These are phyloP conservation scores for Chironomus tentans DNA, from an alignment of 2,888 invertebrate species.

Conservation along the genomic window DNA sequence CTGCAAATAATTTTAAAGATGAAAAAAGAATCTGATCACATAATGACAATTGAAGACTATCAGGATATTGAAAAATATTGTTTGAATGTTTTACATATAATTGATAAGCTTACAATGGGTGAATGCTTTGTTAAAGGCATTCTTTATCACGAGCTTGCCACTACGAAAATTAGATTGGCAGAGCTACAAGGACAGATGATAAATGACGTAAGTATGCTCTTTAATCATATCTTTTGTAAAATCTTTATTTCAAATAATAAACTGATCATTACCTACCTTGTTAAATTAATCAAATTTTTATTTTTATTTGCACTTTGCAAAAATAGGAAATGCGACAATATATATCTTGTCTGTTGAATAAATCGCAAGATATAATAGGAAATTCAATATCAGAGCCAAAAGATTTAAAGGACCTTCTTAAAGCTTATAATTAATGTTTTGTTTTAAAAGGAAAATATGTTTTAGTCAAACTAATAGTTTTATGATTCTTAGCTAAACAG, in stretches of 20 bases:
- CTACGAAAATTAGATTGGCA: neutral
- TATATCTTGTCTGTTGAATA: neutral
- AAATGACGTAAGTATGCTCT: slow-evolving; percentile 15
- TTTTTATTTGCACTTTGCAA: too few relatives aligned
- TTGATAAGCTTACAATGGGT: slow-evolving; percentile 39
- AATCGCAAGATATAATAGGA: neutral
- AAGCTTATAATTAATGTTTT: too few relatives aligned
- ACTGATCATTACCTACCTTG: too few relatives aligned
- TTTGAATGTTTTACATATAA: slow-evolving; percentile 37
- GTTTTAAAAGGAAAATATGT: too few relatives aligned
- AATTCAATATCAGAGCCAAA: slow-evolving; percentile 13
- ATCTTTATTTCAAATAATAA: too few relatives aligned
- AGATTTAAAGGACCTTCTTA: neutral
- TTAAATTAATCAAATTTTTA: too few relatives aligned
- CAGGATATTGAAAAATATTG: slow-evolving; percentile 38
- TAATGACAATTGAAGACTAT: slow-evolving; percentile 34
- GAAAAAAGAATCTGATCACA: slow-evolving; percentile 30
- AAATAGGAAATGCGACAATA: neutral
- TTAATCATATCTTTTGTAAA: too few relatives aligned
- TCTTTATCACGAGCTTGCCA: slow-evolving; percentile 36
- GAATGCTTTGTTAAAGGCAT: slow-evolving; percentile 40
- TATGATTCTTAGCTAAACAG: too few relatives aligned
- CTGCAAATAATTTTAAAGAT: slow-evolving; percentile 41
- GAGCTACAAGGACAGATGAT: neutral
- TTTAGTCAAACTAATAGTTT: too few relatives aligned